Evolutionary conservation across 2,797 vertebrate species (phyloP).

Genomic region (Pteropus rufus): DNA sequence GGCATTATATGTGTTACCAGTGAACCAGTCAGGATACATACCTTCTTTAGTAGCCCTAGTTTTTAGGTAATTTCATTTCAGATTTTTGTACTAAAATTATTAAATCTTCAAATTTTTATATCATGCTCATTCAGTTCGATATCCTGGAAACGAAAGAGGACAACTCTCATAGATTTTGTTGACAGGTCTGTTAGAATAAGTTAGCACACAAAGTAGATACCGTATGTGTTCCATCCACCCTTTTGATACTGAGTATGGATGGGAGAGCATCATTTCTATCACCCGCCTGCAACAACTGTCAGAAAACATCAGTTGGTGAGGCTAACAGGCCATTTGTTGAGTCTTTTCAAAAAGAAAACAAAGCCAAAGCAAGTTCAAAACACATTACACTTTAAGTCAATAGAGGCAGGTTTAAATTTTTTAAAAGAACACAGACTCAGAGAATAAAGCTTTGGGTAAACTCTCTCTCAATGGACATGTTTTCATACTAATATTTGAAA

Average conservation of each 20-base stretch:
- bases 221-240: background rate
- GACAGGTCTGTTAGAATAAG: background rate
- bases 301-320: background rate
- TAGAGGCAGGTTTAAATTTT: background rate
- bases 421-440: background rate
- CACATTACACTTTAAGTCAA: background rate
- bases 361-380: conserved; percentile 5
- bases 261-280: background rate
- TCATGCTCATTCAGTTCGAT: background rate
- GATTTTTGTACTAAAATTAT: background rate
- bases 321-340: background rate
- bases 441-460: background rate
- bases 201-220: background rate
- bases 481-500: background rate
- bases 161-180: background rate
- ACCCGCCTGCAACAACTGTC: background rate
- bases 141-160: background rate
- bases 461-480: background rate
- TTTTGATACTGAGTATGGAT: background rate
- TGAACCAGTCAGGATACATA: background rate
- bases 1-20: background rate
- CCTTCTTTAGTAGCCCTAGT: background rate
- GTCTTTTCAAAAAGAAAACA: background rate
- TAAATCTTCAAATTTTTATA: background rate
- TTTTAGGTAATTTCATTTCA: background rate